Evolutionary conservation across 1,140 invertebrate genomes (phyloP), one percentile per base, ranked within the genome.

Genomic region (Cherax destructor): DNA sequence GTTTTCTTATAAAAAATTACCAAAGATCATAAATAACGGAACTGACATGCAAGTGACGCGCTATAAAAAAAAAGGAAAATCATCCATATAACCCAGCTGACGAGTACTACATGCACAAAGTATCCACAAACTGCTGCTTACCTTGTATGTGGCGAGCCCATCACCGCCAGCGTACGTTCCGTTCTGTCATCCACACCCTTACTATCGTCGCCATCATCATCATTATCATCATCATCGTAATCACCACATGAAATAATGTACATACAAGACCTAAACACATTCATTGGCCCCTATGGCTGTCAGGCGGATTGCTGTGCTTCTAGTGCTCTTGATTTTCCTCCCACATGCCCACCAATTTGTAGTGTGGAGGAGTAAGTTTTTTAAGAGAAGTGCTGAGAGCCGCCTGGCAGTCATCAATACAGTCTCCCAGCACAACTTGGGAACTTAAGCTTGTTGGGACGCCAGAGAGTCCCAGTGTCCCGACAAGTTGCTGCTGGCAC

Each of bases 221-320:
- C 88, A 41, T 41, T 13, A 24, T 47, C 86, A 88, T 89, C 79
- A 83, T 89, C 87, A 89, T 74, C 65, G 59, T 91, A 91, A 91
- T 85, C 89, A 79, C 77, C 83, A 91, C 89, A 91, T 83, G 74
- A 91, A 59, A 83, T 91, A 86, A 91, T 85, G 83, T 77, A 91
- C 89, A 91, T 86, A 85, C 56, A 85, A 91, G 59, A 91, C 83
- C 89, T 86, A 85, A 91, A 91, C 79, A 85, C 83, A 91, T 91
- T 91, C 89, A 91, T 85, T 91, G 89, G 89, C 89, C 89, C 89
- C 89, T 86, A 86, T 91, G 89, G 89, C 74, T 91, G 89, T 78
- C 83, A 65, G 89, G 52, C 89, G 76, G 89, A 79, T 18, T 9
- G 16, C 61, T 5, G 61, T 18, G 61, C 11, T 65, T 65, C 61